These are phyloP conservation scores for Parauchenoglanis ngamensis DNA, from an alignment of 2,797 vertebrate genomes.

Conservation along the genomic window DNA sequence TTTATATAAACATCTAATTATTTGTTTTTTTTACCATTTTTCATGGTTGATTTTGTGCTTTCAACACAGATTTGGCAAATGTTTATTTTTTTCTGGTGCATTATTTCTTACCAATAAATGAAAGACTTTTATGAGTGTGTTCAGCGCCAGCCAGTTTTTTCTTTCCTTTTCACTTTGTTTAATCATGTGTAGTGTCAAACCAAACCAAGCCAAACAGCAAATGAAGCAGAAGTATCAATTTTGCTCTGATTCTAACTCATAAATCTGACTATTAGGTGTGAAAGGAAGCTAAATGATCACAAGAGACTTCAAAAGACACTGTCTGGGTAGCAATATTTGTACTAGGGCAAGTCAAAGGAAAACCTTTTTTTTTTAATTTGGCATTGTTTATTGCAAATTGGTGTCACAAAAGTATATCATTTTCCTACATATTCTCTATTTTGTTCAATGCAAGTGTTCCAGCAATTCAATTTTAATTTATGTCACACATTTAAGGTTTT, in stretches of 20 bases:
- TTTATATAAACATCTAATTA: background rate
- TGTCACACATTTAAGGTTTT: background rate
- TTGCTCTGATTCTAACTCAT: background rate
- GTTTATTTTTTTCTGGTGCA: background rate
- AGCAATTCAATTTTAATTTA: background rate
- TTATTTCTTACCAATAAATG: background rate
- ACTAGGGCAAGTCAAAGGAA: background rate
- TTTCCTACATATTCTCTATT: background rate
- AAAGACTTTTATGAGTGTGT: background rate
- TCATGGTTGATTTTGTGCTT: background rate
- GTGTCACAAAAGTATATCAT: background rate
- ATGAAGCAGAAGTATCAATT: background rate
- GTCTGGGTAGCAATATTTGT: background rate
- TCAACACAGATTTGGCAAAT: background rate
- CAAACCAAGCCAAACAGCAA: background rate
- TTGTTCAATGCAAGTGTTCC: background rate
- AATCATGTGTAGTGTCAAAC: background rate
- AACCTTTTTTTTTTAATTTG: background rate
- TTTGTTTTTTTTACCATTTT: background rate
- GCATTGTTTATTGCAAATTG: background rate
- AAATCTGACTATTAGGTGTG: background rate
- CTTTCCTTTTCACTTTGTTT: background rate
- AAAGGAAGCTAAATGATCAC: background rate
- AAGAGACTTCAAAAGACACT: background rate
- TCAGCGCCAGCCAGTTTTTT: background rate